Base-by-base conservation (phyloP, 2,113 vertebrate genomes). In the Corvus cornix region DNA sequence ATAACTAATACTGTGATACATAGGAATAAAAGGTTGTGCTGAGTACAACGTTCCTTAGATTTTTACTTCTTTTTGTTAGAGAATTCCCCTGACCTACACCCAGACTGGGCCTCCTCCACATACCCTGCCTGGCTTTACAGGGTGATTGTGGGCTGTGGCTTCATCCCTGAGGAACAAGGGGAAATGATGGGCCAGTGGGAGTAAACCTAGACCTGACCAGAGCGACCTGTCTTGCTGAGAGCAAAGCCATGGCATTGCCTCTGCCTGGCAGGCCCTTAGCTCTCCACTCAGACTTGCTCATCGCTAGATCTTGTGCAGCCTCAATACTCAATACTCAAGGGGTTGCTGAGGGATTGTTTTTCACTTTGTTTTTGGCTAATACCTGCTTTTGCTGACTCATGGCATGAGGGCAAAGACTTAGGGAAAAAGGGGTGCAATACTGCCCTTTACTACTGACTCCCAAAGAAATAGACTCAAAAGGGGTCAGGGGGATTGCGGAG, bases 161-260 rank as follows among this genome's bases (percentile, higher is more conserved):
- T 84, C 49, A 9, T 35, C 12, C 20, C 41, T 2, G 2, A 70
- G 35, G 15, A 74, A 4, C 12, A 49, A 28, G 30, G 21, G 28
- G 17, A 20, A 52, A 21, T 2, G 4, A 21, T 62, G 23, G 15
- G 5, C 33, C 17, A 16, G 16, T 33, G 28, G 22, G 43, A 58
- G n/a, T n/a, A 85, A 79, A 56, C 9, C 13, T 27, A 33, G 9
- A 30, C 79, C 30, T 53, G 68, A 37, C 13, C 39, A 33, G 24
- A 39, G 16, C n/a, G 12, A 10, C 0, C 0, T 5, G 1, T 16
- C 59, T 77, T 0, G 0, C 33, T 39, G 28, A 75, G 48, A 93
- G 22, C 1, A 8, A 75, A n/a, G 17, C 33, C 2, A 1, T 37
- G 46, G n/a, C 14, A 8, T 35, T 80, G n/a, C 27, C 11, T 53